Conservation (phyloP, 1,140 invertebrate genomes). For the Oryzaephilus surinamensis region DNA sequence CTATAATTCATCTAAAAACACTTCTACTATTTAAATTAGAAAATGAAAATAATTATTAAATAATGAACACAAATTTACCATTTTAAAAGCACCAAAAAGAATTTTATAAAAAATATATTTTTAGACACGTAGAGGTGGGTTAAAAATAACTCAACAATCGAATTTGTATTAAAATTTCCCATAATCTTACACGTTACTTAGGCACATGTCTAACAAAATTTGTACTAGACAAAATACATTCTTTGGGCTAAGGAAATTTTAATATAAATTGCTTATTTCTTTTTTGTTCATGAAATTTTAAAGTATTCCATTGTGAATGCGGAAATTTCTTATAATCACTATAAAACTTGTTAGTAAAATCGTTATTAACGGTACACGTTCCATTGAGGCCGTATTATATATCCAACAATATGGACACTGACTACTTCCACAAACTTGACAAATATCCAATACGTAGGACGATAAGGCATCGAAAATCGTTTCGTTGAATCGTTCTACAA, state of each 20-base stretch:
- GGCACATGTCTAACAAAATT: too few relatives aligned
- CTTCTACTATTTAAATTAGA: too few relatives aligned
- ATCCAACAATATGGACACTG: conserved; percentile 95
- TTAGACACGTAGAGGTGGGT: too few relatives aligned
- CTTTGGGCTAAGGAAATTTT: conserved; percentile 2
- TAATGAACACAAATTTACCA: too few relatives aligned
- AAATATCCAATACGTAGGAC: conserved; percentile 86
- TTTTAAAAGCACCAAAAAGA: too few relatives aligned
- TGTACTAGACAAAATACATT: neutral
- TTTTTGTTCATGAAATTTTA: conserved; percentile 2
- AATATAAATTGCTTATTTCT: conserved; percentile 1
- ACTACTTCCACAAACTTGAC: conserved; percentile 95
- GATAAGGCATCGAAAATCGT: conserved; percentile 83
- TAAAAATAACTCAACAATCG: too few relatives aligned
- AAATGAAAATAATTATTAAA: too few relatives aligned
- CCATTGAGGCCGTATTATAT: conserved; percentile 57
- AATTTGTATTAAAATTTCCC: neutral
- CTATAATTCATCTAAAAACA: too few relatives aligned
- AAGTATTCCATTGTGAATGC: conserved; percentile 22
- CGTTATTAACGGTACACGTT: conserved; percentile 32
- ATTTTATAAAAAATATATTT: too few relatives aligned
- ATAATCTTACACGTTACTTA: too few relatives aligned
- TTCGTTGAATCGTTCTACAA: conserved; percentile 89
- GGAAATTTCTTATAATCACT: conserved; percentile 31
- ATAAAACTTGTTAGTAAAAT: conserved; percentile 28